Conservation (phyloP, 2,113 vertebrate genomes). For the Ornithorhynchus anatinus region DNA sequence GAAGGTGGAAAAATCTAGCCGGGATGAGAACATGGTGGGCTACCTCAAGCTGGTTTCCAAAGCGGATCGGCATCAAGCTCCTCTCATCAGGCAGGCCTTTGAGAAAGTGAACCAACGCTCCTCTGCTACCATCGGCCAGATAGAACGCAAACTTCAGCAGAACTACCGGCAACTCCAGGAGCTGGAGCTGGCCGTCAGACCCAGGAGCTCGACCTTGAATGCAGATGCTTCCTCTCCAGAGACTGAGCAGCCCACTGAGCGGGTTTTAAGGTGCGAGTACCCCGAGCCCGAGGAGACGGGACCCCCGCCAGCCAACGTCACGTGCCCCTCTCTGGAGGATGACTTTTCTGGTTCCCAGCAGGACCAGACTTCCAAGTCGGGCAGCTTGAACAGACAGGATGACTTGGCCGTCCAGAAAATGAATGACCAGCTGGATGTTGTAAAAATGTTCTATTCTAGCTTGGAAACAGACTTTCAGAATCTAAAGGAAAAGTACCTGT, state of each 20-base stretch:
- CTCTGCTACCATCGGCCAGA: conserved; percentile 27
- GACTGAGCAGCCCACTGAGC: not conserved
- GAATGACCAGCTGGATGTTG: not conserved
- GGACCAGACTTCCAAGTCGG: not conserved
- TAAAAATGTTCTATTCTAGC: not conserved
- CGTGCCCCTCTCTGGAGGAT: not conserved
- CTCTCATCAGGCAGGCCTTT: conserved; percentile 16
- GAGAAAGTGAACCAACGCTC: conserved; percentile 37
- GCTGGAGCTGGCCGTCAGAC: not conserved
- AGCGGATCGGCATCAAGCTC: conserved; percentile 1
- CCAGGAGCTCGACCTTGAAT: not conserved
- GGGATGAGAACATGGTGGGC: conserved; percentile 7
- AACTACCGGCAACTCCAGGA: conserved; percentile 29
- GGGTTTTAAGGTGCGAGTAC: not conserved
- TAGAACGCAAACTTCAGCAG: not conserved
- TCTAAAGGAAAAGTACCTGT: not conserved
- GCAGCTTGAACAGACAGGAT: not conserved
- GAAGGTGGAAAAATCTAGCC: conserved; percentile 14
- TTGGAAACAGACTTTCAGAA: not conserved
- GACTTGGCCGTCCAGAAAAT: not conserved
- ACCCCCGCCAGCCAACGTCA: not conserved
- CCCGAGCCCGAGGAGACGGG: not conserved
- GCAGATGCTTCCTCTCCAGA: not conserved
- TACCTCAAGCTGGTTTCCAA: conserved; percentile 43
- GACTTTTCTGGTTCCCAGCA: not conserved